Evolutionary conservation across 1,140 invertebrate genomes (phyloP).

Genomic region (Thrips palmi): DNA sequence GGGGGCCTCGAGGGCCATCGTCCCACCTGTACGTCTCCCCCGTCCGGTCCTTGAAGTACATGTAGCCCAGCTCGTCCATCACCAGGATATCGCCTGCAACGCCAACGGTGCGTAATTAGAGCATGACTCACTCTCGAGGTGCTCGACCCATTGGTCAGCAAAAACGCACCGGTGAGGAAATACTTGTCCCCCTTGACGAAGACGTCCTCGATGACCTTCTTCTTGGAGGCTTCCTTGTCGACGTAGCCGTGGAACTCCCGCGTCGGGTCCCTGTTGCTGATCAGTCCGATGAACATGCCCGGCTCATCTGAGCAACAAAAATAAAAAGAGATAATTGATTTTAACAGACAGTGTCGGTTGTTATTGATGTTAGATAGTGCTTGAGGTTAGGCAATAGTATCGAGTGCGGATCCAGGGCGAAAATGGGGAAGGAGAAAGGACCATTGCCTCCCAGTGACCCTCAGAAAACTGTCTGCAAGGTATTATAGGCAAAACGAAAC

Average conservation of each 20-base stretch:
- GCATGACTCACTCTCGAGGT: slow-evolving; percentile 1
- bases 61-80: slow-evolving; percentile 52
- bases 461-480: too few species aligned
- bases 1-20: neutral
- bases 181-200: slow-evolving; percentile 48
- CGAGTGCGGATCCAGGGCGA: too few species aligned
- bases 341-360: too few species aligned
- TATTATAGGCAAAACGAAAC: neutral
- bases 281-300: slow-evolving; percentile 59
- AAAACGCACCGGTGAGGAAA: slow-evolving; percentile 43
- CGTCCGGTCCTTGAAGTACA: slow-evolving; percentile 55
- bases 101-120: slow-evolving; percentile 6
- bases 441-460: too few species aligned
- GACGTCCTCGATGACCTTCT: slow-evolving; percentile 50
- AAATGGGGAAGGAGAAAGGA: too few species aligned
- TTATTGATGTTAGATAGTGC: too few species aligned
- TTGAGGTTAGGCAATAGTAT: too few species aligned
- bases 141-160: slow-evolving; percentile 6
- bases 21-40: slow-evolving; percentile 43
- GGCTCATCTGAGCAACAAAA: slow-evolving; percentile 38
- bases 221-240: slow-evolving; percentile 39
- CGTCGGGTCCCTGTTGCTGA: slow-evolving; percentile 31
- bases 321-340: too few species aligned
- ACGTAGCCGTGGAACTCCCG: slow-evolving; percentile 42
- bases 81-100: slow-evolving; percentile 47